phyloP scores from a whole-genome alignment of 2,888 invertebrate species.

The Uloborus plumipes region DNA sequence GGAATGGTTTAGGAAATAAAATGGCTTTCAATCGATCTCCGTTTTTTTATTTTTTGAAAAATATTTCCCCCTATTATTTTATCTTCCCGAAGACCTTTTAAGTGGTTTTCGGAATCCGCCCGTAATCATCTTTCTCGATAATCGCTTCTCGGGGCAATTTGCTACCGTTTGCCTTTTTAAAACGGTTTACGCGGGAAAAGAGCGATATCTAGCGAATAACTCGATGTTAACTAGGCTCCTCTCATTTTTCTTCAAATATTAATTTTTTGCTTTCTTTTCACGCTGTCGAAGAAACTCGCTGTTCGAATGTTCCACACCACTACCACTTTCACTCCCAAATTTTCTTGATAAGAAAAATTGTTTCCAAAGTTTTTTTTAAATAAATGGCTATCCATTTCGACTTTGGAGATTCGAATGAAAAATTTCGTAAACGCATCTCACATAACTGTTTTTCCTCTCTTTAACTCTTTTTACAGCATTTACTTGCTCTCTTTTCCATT shows the following conservation, averaged over 20 bases:
- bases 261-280: conserved; percentile 9
- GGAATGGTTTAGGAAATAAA: conserved; percentile 37
- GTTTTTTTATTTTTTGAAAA: conserved; percentile 18
- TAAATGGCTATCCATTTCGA: not conserved
- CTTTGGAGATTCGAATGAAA: too few species aligned
- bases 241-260: conserved; percentile 20
- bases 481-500: too few species aligned
- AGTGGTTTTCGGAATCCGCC: conserved; percentile 43
- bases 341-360: not conserved
- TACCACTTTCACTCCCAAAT: not conserved
- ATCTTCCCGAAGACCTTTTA: conserved; percentile 42
- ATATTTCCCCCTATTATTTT: conserved; percentile 31
- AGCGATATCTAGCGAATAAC: conserved; percentile 30
- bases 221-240: conserved; percentile 35
- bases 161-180: conserved; percentile 44
- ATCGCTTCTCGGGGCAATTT: conserved; percentile 52
- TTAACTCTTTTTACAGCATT: too few species aligned
- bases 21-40: conserved; percentile 51
- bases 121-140: conserved; percentile 59
- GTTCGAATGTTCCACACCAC: too few species aligned
- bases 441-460: too few species aligned
- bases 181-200: conserved; percentile 32
- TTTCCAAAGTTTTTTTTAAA: not conserved
- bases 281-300: conserved; percentile 8
- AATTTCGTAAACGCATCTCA: too few species aligned